phyloP scores from a whole-genome alignment of 2,888 invertebrate species.

The Lepas anatifera region DNA sequence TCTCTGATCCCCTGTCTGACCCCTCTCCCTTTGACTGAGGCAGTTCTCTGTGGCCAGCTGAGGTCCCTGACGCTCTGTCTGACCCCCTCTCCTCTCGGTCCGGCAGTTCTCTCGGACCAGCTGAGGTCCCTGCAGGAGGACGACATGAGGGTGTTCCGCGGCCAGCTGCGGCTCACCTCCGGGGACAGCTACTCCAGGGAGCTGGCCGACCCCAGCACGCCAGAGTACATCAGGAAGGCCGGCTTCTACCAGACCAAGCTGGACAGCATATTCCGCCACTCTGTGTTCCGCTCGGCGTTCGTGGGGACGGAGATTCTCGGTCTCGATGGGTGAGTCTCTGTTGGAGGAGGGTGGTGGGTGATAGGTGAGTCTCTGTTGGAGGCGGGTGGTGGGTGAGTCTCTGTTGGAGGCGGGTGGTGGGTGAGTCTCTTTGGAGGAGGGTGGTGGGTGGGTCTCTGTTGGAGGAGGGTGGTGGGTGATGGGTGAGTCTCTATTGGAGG shows the following conservation, averaged over 20 bases:
- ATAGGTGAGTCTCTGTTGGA: too few species aligned
- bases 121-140: background rate
- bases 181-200: conserved; percentile 57
- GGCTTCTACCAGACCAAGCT: conserved; percentile 61
- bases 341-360: too few species aligned
- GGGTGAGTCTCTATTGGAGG: too few species aligned
- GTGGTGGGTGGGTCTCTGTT: too few species aligned
- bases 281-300: conserved; percentile 60
- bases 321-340: conserved; percentile 57
- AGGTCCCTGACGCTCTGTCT: background rate
- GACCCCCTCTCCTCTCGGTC: too few species aligned
- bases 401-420: too few species aligned
- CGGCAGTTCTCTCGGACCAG: background rate
- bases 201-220: conserved; percentile 51
- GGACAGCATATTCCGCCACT: conserved; percentile 57
- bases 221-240: conserved; percentile 57
- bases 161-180: conserved; percentile 56
- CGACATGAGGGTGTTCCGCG: conserved; percentile 69
- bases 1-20: too few species aligned
- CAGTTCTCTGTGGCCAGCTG: too few species aligned
- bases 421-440: too few species aligned
- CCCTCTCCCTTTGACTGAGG: too few species aligned
- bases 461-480: too few species aligned
- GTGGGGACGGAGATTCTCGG: conserved; percentile 68
- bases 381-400: too few species aligned